Conservation (phyloP, 2,797 vertebrate species). For the Myotis findleyi region DNA sequence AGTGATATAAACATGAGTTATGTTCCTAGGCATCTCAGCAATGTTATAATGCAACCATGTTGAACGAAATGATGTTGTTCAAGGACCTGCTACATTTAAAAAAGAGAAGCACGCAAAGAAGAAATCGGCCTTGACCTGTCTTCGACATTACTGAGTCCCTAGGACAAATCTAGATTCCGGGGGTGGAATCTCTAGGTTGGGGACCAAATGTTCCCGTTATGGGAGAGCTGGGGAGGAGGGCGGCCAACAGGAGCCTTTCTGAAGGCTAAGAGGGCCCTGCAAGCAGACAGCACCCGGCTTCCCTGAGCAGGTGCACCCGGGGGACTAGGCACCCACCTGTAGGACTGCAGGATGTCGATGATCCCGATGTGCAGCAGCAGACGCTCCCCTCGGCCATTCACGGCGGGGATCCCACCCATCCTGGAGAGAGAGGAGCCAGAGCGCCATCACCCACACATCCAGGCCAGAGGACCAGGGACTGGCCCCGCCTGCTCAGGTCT, state of each 20-base stretch:
- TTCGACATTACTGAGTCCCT: accelerated
- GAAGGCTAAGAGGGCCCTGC: neutral
- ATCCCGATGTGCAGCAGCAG: constrained; percentile 97
- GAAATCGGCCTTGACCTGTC: neutral
- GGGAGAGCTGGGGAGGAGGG: too few species aligned
- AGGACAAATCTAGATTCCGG: neutral
- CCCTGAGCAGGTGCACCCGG: neutral
- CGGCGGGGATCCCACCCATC: constrained; percentile 98
- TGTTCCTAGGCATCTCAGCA: neutral
- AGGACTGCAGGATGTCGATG: constrained; percentile 98
- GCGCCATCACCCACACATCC: neutral
- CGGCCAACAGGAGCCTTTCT: neutral
- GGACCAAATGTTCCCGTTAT: neutral
- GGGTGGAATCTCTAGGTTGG: accelerated
- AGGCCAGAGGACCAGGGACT: neutral
- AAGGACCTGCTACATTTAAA: neutral
- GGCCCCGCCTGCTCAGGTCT: neutral
- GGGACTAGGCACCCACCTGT: constrained; percentile 89
- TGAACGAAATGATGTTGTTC: neutral
- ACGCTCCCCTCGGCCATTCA: constrained; percentile 96
- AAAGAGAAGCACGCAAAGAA: neutral
- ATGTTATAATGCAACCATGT: too few species aligned
- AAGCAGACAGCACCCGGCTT: neutral
- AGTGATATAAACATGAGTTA: too few species aligned
- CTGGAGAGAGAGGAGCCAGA: constrained; percentile 80